Conservation (phyloP, 2,888 invertebrate species). For the Chaitophorus viminalis region DNA sequence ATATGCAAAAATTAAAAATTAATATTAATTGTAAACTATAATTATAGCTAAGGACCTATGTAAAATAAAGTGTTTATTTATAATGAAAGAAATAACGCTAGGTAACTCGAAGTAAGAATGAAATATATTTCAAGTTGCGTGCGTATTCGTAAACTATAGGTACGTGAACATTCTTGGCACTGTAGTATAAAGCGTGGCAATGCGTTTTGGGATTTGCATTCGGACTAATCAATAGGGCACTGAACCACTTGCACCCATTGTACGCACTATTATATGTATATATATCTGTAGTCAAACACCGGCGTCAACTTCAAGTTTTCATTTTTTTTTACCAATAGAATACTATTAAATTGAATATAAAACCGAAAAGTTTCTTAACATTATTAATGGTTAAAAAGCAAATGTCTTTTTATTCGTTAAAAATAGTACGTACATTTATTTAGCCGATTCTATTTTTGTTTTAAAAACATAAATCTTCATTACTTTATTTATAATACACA, state of each 20-base stretch:
- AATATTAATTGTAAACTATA: neutral
- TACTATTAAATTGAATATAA: neutral
- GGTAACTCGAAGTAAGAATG: neutral
- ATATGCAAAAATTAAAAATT: slow-evolving; percentile 66
- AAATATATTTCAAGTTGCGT: neutral
- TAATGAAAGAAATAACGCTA: neutral
- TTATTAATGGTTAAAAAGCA: neutral
- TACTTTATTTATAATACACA: neutral
- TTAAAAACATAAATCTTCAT: neutral
- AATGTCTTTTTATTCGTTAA: neutral
- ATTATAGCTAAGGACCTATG: neutral
- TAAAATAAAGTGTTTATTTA: neutral
- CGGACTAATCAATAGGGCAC: slow-evolving; percentile 39
- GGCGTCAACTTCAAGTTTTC: neutral
- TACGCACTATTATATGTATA: slow-evolving; percentile 37
- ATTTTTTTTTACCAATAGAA: neutral
- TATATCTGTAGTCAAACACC: neutral
- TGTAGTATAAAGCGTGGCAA: neutral
- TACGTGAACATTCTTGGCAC: neutral
- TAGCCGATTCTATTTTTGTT: neutral
- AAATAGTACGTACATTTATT: neutral
- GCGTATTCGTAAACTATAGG: neutral
- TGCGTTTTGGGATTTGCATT: slow-evolving; percentile 2
- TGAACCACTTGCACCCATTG: slow-evolving; percentile 55
- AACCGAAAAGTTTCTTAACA: neutral